Evolutionary conservation across 2,888 invertebrate species (phyloP).

Genomic region (Ectemnius cavifrons): DNA sequence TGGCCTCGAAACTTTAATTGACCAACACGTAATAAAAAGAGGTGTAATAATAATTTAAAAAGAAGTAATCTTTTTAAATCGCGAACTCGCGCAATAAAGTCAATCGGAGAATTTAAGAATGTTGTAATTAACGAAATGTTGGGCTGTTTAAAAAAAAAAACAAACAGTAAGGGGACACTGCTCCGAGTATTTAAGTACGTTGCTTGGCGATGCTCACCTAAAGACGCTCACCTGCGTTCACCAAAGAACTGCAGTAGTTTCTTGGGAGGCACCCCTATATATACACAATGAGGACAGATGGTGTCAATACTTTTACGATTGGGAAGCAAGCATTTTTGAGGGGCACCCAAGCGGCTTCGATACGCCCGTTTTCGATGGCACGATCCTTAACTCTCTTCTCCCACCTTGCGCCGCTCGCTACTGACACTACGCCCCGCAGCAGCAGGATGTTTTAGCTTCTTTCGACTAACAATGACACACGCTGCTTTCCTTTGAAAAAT

Average conservation of each 20-base stretch:
- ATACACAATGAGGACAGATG: conserved; percentile 71
- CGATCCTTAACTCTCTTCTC: conserved; percentile 20
- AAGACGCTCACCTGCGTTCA: conserved; percentile 73
- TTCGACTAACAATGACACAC: conserved; percentile 15
- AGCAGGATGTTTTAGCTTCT: background rate
- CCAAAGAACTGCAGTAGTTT: conserved; percentile 72
- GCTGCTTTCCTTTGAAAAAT: conserved; percentile 25
- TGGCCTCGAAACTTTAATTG: too few relatives aligned
- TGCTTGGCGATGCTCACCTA: conserved; percentile 63
- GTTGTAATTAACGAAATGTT: too few relatives aligned
- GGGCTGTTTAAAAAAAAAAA: too few relatives aligned
- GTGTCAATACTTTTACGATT: conserved; percentile 64
- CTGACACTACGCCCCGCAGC: conserved; percentile 5
- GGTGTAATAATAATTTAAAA: too few relatives aligned
- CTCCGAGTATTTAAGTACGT: too few relatives aligned
- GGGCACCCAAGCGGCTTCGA: conserved; percentile 38
- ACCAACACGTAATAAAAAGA: too few relatives aligned
- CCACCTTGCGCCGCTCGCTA: background rate
- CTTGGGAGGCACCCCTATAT: conserved; percentile 72
- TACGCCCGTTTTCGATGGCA: conserved; percentile 37
- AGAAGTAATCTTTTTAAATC: too few relatives aligned
- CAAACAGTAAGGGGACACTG: too few relatives aligned
- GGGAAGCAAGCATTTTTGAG: conserved; percentile 56
- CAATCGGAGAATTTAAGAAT: too few relatives aligned
- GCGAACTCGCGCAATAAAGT: too few relatives aligned